phyloP scores from a whole-genome alignment of 2,113 vertebrate genomes.

The Channa argus region DNA sequence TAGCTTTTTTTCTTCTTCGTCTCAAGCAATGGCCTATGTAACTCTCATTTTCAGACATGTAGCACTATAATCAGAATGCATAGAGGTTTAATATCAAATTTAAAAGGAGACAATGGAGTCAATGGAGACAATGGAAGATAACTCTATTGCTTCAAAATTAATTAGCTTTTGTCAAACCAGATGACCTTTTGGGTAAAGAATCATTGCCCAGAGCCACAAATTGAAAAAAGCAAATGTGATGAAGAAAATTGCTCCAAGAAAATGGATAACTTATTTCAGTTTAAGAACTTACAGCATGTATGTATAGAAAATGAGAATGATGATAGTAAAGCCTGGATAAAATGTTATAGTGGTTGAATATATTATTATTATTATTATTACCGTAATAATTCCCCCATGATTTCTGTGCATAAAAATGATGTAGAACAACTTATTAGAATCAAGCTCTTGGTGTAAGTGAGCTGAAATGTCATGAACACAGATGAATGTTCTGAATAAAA shows the following conservation, averaged over 20 bases:
- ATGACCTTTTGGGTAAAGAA: constrained; percentile 34
- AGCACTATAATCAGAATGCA: constrained; percentile 7
- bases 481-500: too few relatives aligned
- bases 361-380: constrained; percentile 3
- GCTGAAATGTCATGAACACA: not conserved
- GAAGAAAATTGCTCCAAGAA: constrained; percentile 17
- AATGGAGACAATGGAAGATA: not conserved
- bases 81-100: constrained; percentile 6
- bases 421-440: not conserved
- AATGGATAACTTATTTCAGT: not conserved
- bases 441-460: not conserved
- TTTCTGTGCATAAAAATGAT: constrained; percentile 9
- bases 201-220: constrained; percentile 39
- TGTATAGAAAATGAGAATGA: not conserved
- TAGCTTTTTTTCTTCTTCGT: constrained; percentile 17
- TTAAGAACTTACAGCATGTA: not conserved
- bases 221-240: not conserved
- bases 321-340: constrained; percentile 22
- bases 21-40: not conserved
- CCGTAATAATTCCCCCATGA: not conserved
- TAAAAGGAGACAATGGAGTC: not conserved
- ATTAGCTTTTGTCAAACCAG: not conserved
- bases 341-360: not conserved
- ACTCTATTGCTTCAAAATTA: too few relatives aligned
- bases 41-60: not conserved